Conservation (phyloP, 2,797 vertebrate species). For the Acanthurus lineatus region DNA sequence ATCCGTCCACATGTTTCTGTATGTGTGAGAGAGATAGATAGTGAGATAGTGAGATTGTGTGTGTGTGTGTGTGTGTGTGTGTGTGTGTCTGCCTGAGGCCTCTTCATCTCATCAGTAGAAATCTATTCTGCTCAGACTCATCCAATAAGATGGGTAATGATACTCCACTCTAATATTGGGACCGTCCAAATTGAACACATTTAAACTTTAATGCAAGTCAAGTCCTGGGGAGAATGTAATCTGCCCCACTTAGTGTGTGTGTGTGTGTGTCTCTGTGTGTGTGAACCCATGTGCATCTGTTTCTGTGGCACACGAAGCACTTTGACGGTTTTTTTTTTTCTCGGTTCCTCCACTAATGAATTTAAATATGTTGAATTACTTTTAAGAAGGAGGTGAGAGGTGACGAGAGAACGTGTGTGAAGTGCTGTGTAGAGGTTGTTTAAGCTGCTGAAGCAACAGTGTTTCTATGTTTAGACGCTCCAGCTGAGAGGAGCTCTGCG, state of each 20-base stretch:
- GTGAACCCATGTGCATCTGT: conserved; percentile 29
- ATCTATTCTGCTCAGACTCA: conserved; percentile 81
- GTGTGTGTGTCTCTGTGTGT: conserved; percentile 12
- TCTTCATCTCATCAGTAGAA: conserved; percentile 81
- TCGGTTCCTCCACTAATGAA: conserved; percentile 63
- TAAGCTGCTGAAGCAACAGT: conserved; percentile 50
- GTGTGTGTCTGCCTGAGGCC: conserved; percentile 66
- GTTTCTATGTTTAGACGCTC: conserved; percentile 52
- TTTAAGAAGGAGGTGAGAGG: conserved; percentile 59
- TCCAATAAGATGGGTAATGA: conserved; percentile 83
- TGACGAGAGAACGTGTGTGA: conserved; percentile 49
- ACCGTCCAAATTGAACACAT: conserved; percentile 80
- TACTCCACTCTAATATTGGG: conserved; percentile 81
- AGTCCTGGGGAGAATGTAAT: conserved; percentile 81
- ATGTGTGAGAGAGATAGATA: not conserved
- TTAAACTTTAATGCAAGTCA: conserved; percentile 84
- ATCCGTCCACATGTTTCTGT: conserved; percentile 27
- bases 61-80: conserved; percentile 39
- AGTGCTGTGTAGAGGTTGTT: conserved; percentile 31
- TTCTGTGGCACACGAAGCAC: conserved; percentile 46
- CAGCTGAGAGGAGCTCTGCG: conserved; percentile 41
- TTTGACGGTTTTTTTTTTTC: conserved; percentile 16
- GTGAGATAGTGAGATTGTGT: conserved; percentile 16
- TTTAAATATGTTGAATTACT: conserved; percentile 64
- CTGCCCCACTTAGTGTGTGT: conserved; percentile 59